Evolutionary conservation across 2,113 vertebrate genomes (phyloP).

Genomic region (Ammodytes dubius): DNA sequence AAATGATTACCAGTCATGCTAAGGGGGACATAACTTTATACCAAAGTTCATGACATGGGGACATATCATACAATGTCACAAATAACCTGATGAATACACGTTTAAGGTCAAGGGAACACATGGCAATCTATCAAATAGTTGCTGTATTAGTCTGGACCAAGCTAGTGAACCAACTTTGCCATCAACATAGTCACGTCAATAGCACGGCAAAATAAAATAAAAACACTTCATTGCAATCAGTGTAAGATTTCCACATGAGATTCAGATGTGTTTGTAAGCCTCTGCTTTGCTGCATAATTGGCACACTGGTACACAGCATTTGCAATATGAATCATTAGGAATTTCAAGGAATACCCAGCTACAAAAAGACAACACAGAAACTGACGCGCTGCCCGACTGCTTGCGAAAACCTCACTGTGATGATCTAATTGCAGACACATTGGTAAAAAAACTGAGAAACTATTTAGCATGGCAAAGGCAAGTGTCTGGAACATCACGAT

Average conservation of each 20-base stretch:
- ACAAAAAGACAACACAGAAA: not conserved
- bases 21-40: not conserved
- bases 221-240: too few species aligned
- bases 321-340: not conserved
- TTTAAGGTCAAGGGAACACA: too few species aligned
- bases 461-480: constrained; percentile 42
- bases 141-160: not conserved
- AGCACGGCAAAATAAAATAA: not conserved
- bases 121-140: not conserved
- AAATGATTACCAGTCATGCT: not conserved
- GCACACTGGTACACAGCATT: not conserved
- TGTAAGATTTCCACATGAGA: not conserved
- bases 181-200: not conserved
- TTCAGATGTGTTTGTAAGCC: not conserved
- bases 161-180: not conserved
- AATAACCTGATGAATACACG: too few species aligned
- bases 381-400: constrained; percentile 2
- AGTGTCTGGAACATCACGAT: constrained; percentile 5
- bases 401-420: constrained; percentile 16
- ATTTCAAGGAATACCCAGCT: not conserved
- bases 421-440: constrained; percentile 46
- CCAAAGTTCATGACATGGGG: not conserved
- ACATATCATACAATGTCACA: too few species aligned
- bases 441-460: constrained; percentile 16
- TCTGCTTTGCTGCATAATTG: not conserved